Evolutionary conservation across 2,113 vertebrate genomes (phyloP), one percentile per base, ranked within the genome.

Genomic region (Phylloscopus trochiloides): DNA sequence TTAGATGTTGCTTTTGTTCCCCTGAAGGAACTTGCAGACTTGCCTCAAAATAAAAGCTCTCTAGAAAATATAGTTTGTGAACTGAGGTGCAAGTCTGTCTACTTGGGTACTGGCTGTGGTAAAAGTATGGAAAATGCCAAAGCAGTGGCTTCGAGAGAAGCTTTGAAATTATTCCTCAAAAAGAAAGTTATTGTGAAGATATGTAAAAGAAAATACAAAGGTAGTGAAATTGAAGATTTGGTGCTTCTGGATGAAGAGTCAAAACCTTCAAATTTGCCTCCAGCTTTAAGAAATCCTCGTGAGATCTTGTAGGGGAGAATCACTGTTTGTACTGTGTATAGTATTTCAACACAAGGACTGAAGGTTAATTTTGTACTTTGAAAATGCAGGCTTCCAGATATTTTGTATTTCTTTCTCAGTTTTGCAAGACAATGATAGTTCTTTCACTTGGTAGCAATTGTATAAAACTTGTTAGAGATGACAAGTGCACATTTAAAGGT

Each of bases 41-140:
- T 99, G 91, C 99, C 99, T 26, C 98, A 98, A 9, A 98, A 97
- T 67, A 99, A 99, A 95, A 98, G 98, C 29, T 99, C 99, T 97
- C 98, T 99, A 93, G 99, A 99, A 95, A 99, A 98, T 63, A 99
- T 99, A 85, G 99, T 99, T 86, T 99, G 99, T 51, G 99, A 99
- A 97, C 98, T 99, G 89, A 99, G 99, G 94, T 99, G 99, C 96
- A 99, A 98, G 96, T 98, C 98, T 47, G 99, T 99, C 43, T 99
- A 99, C 98, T 95, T 99, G 97, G 99, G 99, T 71, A 99, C 99
- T 16, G 99, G 99, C 50, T 99, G 99, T 62, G 99, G 99, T 28
- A 99, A 99, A 14, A 99, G 99, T 26, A 99, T 99, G 96, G 96
- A 98, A 31, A 99, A 98, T 24, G 99, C 99, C 92, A 98, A 98